These are phyloP conservation scores for Epirrhoe tristata DNA, from an alignment of 2,888 invertebrate species.

Conservation along the genomic window DNA sequence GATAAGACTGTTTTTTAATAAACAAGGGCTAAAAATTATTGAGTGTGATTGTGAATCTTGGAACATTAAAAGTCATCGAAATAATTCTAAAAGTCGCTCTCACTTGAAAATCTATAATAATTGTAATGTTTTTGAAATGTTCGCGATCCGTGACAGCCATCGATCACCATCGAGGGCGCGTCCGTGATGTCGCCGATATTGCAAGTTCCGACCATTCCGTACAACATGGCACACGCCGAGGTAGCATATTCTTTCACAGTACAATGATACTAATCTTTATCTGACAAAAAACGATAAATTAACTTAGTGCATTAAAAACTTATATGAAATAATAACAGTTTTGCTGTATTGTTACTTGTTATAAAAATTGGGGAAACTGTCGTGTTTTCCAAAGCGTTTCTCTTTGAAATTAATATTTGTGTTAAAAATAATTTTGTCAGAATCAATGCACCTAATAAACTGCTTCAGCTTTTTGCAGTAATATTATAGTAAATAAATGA, in stretches of 20 bases:
- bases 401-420: too few species aligned
- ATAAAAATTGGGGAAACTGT: too few species aligned
- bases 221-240: slow-evolving; percentile 47
- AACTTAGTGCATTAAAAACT: neutral
- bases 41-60: too few species aligned
- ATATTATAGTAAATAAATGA: neutral
- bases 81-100: neutral
- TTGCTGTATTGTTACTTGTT: too few species aligned
- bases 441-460: neutral
- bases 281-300: neutral
- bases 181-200: slow-evolving; percentile 71
- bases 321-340: too few species aligned
- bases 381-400: too few species aligned
- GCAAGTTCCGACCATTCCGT: slow-evolving; percentile 64
- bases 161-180: slow-evolving; percentile 68
- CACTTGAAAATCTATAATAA: slow-evolving; percentile 1
- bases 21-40: too few species aligned
- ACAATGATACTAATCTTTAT: slow-evolving; percentile 13
- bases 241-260: slow-evolving; percentile 53
- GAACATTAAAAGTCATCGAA: too few species aligned
- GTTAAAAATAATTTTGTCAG: too few species aligned
- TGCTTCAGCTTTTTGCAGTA: neutral
- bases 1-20: too few species aligned
- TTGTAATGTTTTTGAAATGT: slow-evolving; percentile 26
- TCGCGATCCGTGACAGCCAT: slow-evolving; percentile 59